These are phyloP conservation scores for Panulirus ornatus DNA, from an alignment of 1,140 invertebrate genomes.

Conservation along the genomic window DNA sequence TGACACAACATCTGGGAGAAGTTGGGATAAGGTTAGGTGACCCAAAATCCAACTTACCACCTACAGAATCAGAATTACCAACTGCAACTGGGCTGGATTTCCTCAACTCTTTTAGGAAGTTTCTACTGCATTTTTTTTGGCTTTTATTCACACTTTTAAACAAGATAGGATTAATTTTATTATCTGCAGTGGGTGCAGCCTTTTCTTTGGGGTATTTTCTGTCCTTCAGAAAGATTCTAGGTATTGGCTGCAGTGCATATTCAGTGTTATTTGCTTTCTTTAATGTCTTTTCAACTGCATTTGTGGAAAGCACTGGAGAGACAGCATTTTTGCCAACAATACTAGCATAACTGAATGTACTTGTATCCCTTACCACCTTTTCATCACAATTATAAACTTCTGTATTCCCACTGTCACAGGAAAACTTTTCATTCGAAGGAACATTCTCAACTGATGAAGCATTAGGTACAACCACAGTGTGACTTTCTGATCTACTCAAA, in stretches of 20 bases:
- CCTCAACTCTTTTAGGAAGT: conserved; percentile 33
- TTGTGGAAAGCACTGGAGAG: neutral
- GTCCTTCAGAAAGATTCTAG: conserved; percentile 43
- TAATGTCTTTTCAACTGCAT: neutral
- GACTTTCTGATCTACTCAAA: no score
- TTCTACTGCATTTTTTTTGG: conserved; percentile 32
- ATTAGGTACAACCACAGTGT: neutral
- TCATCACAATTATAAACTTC: neutral
- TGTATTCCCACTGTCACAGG: neutral
- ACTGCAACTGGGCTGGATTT: neutral
- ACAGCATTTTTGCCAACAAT: neutral
- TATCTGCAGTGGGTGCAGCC: neutral
- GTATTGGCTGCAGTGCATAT: conserved; percentile 20
- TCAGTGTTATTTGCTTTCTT: neutral
- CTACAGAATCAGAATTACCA: neutral
- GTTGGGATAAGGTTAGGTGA: neutral
- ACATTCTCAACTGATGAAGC: neutral
- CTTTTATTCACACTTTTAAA: conserved; percentile 24
- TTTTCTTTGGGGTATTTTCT: conserved; percentile 27
- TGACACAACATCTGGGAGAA: neutral
- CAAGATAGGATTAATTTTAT: neutral
- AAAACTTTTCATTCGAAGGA: neutral
- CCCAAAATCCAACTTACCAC: neutral
- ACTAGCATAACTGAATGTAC: conserved; percentile 19
- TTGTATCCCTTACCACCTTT: neutral